Conservation (phyloP, 2,113 vertebrate species). For the Thomomys bottae region DNA sequence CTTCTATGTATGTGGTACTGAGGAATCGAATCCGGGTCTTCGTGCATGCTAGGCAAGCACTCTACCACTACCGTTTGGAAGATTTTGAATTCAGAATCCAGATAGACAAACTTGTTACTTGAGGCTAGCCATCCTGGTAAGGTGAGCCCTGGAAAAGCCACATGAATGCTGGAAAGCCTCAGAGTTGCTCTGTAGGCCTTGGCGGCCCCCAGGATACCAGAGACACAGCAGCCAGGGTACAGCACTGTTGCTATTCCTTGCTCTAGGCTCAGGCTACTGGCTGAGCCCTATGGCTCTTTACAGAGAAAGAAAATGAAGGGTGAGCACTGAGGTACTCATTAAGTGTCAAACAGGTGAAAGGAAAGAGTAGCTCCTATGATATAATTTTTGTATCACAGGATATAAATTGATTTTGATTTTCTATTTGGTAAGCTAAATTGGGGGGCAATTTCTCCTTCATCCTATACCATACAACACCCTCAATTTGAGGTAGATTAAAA, state of each 20-base stretch:
- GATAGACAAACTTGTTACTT: not conserved
- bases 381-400: no score
- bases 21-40: no score
- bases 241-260: not conserved
- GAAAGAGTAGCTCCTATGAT: not conserved
- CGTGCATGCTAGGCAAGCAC: no score
- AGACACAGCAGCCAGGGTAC: not conserved
- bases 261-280: not conserved
- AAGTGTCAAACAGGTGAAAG: not conserved
- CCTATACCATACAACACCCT: not conserved
- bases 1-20: no score
- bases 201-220: not conserved
- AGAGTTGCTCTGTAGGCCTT: not conserved
- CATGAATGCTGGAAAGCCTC: not conserved
- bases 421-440: not conserved
- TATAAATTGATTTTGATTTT: not conserved
- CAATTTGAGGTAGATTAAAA: not conserved
- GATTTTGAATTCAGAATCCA: not conserved
- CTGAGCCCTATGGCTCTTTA: not conserved
- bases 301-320: not conserved
- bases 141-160: not conserved
- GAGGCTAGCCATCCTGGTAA: not conserved
- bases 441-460: not conserved
- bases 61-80: no score
- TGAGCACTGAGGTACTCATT: fast-evolving